Evolutionary conservation across 2,888 invertebrate species (phyloP), one percentile per base, ranked within the genome.

Genomic region (Apoda limacodes): DNA sequence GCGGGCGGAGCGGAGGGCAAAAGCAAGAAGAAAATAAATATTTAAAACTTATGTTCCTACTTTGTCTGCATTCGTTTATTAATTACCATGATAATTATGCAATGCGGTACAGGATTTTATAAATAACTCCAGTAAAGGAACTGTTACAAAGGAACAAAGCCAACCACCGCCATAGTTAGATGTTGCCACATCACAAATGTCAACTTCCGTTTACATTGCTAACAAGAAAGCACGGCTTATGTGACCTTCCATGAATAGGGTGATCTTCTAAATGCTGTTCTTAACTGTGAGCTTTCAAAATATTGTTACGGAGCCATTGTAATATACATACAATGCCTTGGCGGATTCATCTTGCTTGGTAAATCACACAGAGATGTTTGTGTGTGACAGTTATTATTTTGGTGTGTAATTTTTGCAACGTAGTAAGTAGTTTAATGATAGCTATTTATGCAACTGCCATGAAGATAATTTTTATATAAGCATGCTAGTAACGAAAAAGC

Each of bases 231-330:
- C 41, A 39, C 34, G 38, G 42, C 35, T 45, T 43, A 32, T 13
- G 29, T 37, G 40, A 24, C 35, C 32, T 22, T 22, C 6, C 22
- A 30, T 44, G 46, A 49, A 49, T 43, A 49, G 43, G 50, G 34
- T 39, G 44, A 47, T 44, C 34, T 41, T 48, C 44, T 57, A 47
- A 57, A 52, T 52, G 48, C 42, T 46, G 42, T 57, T 55, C 55
- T 61, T 57, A 58, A 48, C 52, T 50, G 53, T 33, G 48, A 50
- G 52, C 56, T 55, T 64, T 62, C 59, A 63, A 63, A 66, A 68
- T 68, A 63, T 65, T 62, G 59, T 65, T 57, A 56, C 55, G 41
- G 40, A 23, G 44, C 46, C 40, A 59, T 64, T 65, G 56, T 66
- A 37, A 40, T n/a, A n/a, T n/a, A 5, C 17, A 7, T 17, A 17